These are phyloP conservation scores for Pollenia amentaria DNA, from an alignment of 2,888 invertebrate genomes.

Conservation along the genomic window DNA sequence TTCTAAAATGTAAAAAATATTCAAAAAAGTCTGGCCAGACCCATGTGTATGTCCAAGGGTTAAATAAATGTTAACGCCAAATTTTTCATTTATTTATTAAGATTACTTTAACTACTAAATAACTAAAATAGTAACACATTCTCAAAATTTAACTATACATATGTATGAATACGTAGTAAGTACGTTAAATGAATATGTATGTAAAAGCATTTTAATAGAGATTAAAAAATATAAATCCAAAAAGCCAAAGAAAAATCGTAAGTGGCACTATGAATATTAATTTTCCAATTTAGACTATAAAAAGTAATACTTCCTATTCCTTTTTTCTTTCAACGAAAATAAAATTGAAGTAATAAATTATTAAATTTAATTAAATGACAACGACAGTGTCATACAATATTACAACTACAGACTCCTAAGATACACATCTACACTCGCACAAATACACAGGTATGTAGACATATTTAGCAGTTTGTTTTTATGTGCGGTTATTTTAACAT, in stretches of 20 bases:
- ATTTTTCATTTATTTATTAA: too few species aligned
- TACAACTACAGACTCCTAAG: slow-evolving; percentile 20
- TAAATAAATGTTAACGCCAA: too few species aligned
- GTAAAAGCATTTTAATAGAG: neutral
- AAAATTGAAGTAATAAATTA: slow-evolving; percentile 79
- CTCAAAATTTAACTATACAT: too few species aligned
- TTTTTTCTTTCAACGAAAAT: slow-evolving; percentile 64
- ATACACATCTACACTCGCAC: neutral
- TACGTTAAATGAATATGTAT: neutral
- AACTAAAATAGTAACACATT: too few species aligned
- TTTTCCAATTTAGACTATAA: slow-evolving; percentile 78
- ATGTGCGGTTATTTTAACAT: slow-evolving; percentile 50
- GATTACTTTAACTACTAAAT: too few species aligned
- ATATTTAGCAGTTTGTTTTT: slow-evolving; percentile 37
- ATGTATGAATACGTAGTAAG: too few species aligned
- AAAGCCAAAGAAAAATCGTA: slow-evolving; percentile 17
- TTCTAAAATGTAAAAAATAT: too few species aligned
- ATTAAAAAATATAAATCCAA: neutral
- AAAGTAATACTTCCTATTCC: slow-evolving; percentile 67
- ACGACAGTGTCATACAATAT: slow-evolving; percentile 69
- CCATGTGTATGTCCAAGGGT: too few species aligned
- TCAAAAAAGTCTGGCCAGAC: too few species aligned
- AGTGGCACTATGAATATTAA: slow-evolving; percentile 80
- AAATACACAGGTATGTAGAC: neutral
- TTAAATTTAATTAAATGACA: slow-evolving; percentile 82